Percentiles rank a stretch among this genome's conserved stretches.
Evolutionary conservation across 2,888 invertebrate species (phyloP).

Genomic region (Heliconius erato): DNA sequence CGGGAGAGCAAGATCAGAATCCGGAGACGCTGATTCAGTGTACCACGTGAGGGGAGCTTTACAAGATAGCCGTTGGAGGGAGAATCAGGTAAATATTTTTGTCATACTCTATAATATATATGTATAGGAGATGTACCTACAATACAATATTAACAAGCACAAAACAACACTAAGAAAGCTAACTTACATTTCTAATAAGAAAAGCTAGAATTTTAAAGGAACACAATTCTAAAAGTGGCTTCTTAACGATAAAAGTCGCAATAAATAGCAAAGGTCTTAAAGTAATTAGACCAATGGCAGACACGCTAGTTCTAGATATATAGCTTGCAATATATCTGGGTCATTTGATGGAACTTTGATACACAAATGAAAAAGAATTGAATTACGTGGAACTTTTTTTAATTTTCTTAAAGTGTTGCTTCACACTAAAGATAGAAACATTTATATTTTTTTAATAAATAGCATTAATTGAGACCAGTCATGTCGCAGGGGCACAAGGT

Average conservation of each 20-base stretch:
- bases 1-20: conserved; percentile 91
- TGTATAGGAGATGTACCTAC: not conserved
- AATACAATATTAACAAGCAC: not conserved
- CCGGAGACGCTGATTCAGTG: conserved; percentile 91
- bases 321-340: conserved; percentile 31
- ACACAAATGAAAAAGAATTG: too few species aligned
- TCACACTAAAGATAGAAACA: too few species aligned
- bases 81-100: conserved; percentile 69
- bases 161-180: not conserved
- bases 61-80: conserved; percentile 75
- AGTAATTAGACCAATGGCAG: conserved; percentile 18
- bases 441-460: too few species aligned
- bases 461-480: too few species aligned
- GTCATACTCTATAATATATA: not conserved
- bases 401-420: too few species aligned
- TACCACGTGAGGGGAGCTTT: conserved; percentile 86
- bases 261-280: conserved; percentile 29
- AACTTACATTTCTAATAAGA: not conserved
- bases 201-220: not conserved
- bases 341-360: conserved; percentile 26
- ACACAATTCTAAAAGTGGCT: conserved; percentile 15
- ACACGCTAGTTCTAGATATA: not conserved
- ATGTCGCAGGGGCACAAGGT: too few species aligned
- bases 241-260: not conserved
- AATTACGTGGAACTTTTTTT: too few species aligned